Base-by-base conservation (phyloP, 30 jellyfish, hydroid and myxozoan species). In the Sanderia malayensis region DNA sequence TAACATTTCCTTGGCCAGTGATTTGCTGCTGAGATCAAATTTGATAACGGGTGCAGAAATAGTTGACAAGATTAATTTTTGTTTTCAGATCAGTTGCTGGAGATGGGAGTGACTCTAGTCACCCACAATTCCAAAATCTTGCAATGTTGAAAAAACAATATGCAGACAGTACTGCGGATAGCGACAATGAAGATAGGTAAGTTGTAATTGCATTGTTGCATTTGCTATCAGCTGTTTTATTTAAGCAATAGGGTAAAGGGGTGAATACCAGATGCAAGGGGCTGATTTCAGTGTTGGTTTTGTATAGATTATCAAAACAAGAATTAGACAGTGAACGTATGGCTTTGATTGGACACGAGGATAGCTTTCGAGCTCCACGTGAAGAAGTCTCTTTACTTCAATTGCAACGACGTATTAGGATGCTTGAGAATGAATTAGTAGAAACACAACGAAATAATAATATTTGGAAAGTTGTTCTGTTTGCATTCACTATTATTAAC, bases 271-370 rank as follows among this genome's bases (percentile, higher is more conserved):
- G n/a, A n/a, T n/a, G n/a, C n/a, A n/a, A n/a, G n/a, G n/a, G n/a
- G n/a, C n/a, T n/a, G n/a, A n/a, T n/a, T n/a, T n/a, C n/a, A n/a
- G n/a, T n/a, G n/a, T n/a, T n/a, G n/a, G n/a, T 31, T 21, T 61
- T 25, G 20, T 0, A 17, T 17, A 76, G 88, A 24, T 64, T 62
- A 6, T 66, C 79, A n/a, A 29, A 29, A 22, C 47, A 66, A 1
- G 88, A 76, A 4, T 29, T 70, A 62, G 88, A 62, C 1, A 76
- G 70, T 28, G 88, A 76, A 31, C 31, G 88, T 29, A 41, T 76
- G 88, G 88, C 88, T 2, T 22, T 76, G 20, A 80, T 62, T 63
- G 88, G 88, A 24, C 44, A 65, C 24, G 88, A 76, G 57, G 88
- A 76, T 76, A 76, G 46, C 8, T 44, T 30, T 7, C 26, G 59